A percentile compares a stretch with the other conserved stretches of the same genome.
phyloP scores from a whole-genome alignment of 30 jellyfish, hydroid and myxozoan genomes.

The Nemopilema nomurai region DNA sequence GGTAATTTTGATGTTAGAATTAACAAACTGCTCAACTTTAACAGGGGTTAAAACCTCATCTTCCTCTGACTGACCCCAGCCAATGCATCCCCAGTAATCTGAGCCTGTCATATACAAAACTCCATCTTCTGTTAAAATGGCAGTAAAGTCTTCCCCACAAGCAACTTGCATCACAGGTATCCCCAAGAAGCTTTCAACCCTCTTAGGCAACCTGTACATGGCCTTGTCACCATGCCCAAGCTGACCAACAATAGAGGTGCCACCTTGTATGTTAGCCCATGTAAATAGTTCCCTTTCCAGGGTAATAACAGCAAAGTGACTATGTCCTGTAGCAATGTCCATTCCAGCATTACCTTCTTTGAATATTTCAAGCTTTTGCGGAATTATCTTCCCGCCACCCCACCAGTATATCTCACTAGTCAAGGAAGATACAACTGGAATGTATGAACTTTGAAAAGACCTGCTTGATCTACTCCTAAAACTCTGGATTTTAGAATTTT shows the following conservation, averaged over 20 bases:
- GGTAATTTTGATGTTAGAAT: conserved; percentile 23
- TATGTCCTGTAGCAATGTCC: conserved; percentile 88
- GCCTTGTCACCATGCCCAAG: conserved; percentile 96
- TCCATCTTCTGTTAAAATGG: conserved; percentile 83
- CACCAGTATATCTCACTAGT: conserved; percentile 95
- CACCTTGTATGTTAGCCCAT: conserved; percentile 99
- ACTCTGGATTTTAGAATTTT: not conserved
- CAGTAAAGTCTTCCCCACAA: conserved; percentile 98
- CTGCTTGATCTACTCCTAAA: conserved; percentile 32
- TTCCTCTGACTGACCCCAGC: conserved; percentile 76
- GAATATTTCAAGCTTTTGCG: conserved; percentile 82
- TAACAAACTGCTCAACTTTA: conserved; percentile 55
- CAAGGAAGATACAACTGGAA: conserved; percentile 85
- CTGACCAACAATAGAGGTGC: conserved; percentile 88
- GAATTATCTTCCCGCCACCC: conserved; percentile 96
- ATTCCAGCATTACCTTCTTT: conserved; percentile 78
- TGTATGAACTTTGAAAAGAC: conserved; percentile 35
- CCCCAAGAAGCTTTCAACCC: conserved; percentile 82
- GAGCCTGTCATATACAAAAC: conserved; percentile 86
- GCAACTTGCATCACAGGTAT: conserved; percentile 90
- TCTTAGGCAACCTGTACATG: conserved; percentile 94
- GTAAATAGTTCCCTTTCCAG: conserved; percentile 92
- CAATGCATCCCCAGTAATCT: conserved; percentile 95
- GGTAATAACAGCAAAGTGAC: conserved; percentile 93
- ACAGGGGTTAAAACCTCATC: conserved; percentile 78